Evolutionary conservation across 2,888 invertebrate genomes (phyloP).

Genomic region (Melipona bicolor): DNA sequence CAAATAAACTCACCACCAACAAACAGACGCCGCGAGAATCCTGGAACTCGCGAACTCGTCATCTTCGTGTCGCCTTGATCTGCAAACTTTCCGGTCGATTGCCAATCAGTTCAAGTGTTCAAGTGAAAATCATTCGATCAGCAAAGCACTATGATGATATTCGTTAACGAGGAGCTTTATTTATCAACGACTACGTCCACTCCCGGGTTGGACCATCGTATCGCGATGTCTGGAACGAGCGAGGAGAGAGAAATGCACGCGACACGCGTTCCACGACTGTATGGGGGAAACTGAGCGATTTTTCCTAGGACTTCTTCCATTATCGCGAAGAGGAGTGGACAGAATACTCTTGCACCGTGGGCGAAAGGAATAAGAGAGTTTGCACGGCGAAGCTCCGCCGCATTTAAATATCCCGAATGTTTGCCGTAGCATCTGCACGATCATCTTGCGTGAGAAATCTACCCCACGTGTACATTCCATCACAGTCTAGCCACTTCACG

Average conservation of each 20-base stretch:
- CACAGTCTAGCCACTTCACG: background rate
- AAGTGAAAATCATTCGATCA: background rate
- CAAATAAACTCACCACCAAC: conserved; percentile 38
- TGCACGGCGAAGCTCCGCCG: conserved; percentile 51
- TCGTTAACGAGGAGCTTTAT: background rate
- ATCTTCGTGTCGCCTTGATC: conserved; percentile 25
- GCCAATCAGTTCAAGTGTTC: background rate
- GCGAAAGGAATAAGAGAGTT: conserved; percentile 57
- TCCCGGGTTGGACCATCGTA: background rate
- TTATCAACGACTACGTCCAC: background rate
- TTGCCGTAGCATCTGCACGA: conserved; percentile 44
- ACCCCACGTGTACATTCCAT: background rate
- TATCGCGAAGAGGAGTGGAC: conserved; percentile 65
- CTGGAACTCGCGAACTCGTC: conserved; percentile 9
- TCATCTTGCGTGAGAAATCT: conserved; percentile 42
- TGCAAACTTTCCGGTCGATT: conserved; percentile 31
- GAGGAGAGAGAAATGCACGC: conserved; percentile 14
- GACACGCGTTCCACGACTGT: conserved; percentile 55
- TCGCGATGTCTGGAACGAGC: background rate
- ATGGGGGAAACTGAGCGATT: conserved; percentile 64
- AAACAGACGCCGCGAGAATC: conserved; percentile 4
- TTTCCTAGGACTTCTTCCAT: conserved; percentile 70
- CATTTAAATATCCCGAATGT: conserved; percentile 67
- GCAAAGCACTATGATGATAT: background rate
- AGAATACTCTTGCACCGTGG: conserved; percentile 62